Percentiles rank a stretch among this genome's conserved stretches.
phyloP scores from a whole-genome alignment of 2,888 invertebrate genomes.

The Polymixis lichenea region DNA sequence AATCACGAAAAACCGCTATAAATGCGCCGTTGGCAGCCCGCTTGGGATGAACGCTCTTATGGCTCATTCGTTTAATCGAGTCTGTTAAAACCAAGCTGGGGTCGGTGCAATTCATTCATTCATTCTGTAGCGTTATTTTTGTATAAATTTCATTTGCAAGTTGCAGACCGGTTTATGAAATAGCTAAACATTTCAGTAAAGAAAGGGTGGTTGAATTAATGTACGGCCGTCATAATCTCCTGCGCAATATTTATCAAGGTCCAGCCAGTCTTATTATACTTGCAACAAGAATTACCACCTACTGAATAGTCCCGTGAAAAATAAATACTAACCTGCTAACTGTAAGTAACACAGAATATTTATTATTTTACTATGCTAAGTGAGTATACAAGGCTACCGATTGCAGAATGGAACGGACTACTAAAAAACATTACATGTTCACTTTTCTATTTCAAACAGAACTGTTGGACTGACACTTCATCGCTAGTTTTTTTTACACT shows the following conservation, averaged over 20 bases:
- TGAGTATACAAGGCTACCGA: slow-evolving; percentile 43
- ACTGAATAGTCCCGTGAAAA: slow-evolving; percentile 18
- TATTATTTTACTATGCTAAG: slow-evolving; percentile 37
- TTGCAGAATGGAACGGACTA: slow-evolving; percentile 46
- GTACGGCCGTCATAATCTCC: slow-evolving; percentile 27
- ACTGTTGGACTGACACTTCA: slow-evolving; percentile 27
- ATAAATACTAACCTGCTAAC: slow-evolving; percentile 26
- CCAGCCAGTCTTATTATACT: slow-evolving; percentile 15
- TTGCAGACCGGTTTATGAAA: slow-evolving; percentile 23
- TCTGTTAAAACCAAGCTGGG: too few relatives aligned
- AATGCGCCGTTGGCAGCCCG: too few relatives aligned
- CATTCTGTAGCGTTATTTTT: slow-evolving; percentile 3
- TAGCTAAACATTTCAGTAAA: slow-evolving; percentile 7
- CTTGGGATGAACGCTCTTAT: too few relatives aligned
- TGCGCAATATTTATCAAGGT: slow-evolving; percentile 43
- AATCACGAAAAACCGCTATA: too few relatives aligned
- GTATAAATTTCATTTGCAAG: too few relatives aligned
- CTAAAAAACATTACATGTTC: slow-evolving; percentile 39
- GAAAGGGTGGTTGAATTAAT: slow-evolving; percentile 26
- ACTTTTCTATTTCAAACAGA: slow-evolving; percentile 40
- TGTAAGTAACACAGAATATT: slow-evolving; percentile 30
- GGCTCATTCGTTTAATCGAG: too few relatives aligned
- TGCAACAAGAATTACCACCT: slow-evolving; percentile 20
- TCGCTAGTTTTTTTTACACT: slow-evolving; percentile 22
- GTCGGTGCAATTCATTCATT: neutral